Evolutionary conservation across 2,888 invertebrate species (phyloP).

Genomic region (Biston betularia): DNA sequence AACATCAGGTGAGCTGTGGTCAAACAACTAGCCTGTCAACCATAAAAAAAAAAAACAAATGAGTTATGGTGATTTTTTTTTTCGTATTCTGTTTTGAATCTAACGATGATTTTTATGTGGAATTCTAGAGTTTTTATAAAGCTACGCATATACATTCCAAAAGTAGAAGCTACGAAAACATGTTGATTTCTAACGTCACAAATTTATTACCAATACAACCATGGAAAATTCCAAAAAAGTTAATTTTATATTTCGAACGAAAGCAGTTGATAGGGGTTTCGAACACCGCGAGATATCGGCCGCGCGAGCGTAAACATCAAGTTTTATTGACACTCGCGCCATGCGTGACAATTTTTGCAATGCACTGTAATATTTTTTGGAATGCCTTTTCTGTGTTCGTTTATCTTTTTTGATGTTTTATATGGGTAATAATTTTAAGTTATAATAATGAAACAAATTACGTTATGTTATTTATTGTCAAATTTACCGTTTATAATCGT

Average conservation of each 20-base stretch:
- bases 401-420: conserved; percentile 43
- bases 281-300: conserved; percentile 65
- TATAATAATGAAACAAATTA: conserved; percentile 15
- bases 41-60: too few species aligned
- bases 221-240: conserved; percentile 39
- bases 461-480: conserved; percentile 10
- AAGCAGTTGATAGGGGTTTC: conserved; percentile 65
- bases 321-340: conserved; percentile 76
- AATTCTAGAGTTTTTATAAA: too few species aligned
- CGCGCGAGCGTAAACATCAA: conserved; percentile 72
- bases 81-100: too few species aligned
- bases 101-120: too few species aligned
- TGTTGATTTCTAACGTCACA: conserved; percentile 18
- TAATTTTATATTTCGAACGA: conserved; percentile 61
- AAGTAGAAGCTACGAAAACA: conserved; percentile 5
- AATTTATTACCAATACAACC: conserved; percentile 23
- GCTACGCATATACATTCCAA: not conserved
- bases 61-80: too few species aligned
- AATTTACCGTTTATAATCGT: conserved; percentile 6
- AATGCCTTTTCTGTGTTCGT: conserved; percentile 48
- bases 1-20: too few species aligned
- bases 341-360: conserved; percentile 66
- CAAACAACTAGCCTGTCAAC: too few species aligned
- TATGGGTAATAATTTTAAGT: conserved; percentile 25
- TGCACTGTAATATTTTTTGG: conserved; percentile 57